A percentile compares a stretch with the other conserved stretches of the same genome.
These are phyloP conservation scores for Drosophila varians DNA, from an alignment of 1,140 invertebrate species.

Conservation along the genomic window DNA sequence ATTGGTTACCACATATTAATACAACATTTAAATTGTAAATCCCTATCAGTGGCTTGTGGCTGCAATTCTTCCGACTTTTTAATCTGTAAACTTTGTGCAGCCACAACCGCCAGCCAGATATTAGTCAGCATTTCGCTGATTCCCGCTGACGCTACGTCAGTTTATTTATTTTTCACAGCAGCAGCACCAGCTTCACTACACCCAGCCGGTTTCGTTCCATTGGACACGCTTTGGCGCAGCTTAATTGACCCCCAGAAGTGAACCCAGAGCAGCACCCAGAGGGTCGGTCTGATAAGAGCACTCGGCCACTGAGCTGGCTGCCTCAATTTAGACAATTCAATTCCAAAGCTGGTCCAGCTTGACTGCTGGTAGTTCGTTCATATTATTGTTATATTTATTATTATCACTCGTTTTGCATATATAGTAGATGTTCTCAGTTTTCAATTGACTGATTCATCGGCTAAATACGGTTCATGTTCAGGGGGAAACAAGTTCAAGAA, in stretches of 20 bases:
- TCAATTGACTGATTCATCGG: conserved; percentile 74
- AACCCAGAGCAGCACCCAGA: conserved; percentile 28
- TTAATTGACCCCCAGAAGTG: conserved; percentile 67
- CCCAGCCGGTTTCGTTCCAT: background rate
- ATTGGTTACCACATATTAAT: background rate
- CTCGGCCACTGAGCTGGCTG: conserved; percentile 28
- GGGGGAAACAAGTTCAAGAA: conserved; percentile 33
- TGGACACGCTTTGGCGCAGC: conserved; percentile 14
- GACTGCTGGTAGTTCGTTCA: conserved; percentile 6
- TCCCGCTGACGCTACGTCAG: conserved; percentile 55
- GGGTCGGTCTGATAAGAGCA: conserved; percentile 54
- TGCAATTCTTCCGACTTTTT: background rate
- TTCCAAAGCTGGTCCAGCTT: conserved; percentile 15
- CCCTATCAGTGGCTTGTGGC: background rate
- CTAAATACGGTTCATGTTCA: conserved; percentile 34
- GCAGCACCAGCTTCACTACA: too few relatives aligned
- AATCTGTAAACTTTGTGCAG: conserved; percentile 21
- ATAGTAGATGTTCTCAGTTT: background rate
- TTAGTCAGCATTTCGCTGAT: conserved; percentile 59
- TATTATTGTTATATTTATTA: conserved; percentile 56
- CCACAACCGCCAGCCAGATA: conserved; percentile 19
- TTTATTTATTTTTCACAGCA: conserved; percentile 11
- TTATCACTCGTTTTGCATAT: conserved; percentile 59
- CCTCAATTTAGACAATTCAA: conserved; percentile 73
- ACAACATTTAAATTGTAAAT: too few relatives aligned